Base-by-base conservation (phyloP, 1,140 invertebrate genomes). In the Drosophila rufa region DNA sequence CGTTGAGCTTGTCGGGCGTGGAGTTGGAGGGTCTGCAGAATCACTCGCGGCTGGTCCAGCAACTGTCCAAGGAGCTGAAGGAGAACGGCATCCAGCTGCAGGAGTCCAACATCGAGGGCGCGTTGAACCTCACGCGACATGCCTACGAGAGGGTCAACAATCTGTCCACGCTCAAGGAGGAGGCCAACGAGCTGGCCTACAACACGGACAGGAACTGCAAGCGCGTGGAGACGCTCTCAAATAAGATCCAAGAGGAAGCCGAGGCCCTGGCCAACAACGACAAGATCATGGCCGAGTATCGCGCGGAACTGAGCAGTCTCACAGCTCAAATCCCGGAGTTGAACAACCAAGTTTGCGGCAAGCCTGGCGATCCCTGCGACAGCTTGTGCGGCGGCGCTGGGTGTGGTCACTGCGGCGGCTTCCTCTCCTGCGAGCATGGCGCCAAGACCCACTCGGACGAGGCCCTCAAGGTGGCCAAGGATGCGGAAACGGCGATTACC, bases 31-130 rank as follows among this genome's bases (percentile, higher is more conserved):
- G 94, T n/a, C 92, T 99, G 40, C 95, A 96, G 87, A 94, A 94
- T 45, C 95, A 96, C 73, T 96, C 96, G 1, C 94, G 96, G 22
- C 94, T 94, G 15, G 94, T 99, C 5, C 96, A 97, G 86, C 93
- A 94, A 43, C 94, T 95, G 76, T 97, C 97, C 3, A 93, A 95
- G 55, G 94, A 96, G 36, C 93, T 99, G 25, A 96, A 96, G 80
- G 95, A 96, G 59, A 97, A 98, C 90, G 97, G 97, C 12, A 99
- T 97, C 1, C 95, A 96, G 86, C 94, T 99, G 30, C 98, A 99
- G 93, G 98, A 99, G 93, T 97, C 96, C 5, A 98, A 99, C 93
- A 97, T 99, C 42, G 97, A 98, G 94, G 98, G 98, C 48, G 98
- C 98, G 3, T 94, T 99, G 47, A 98, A 97, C 91, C 95, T 99